These are phyloP conservation scores for Zeugodacus cucurbitae DNA, from an alignment of 1,140 invertebrate species.

Conservation along the genomic window DNA sequence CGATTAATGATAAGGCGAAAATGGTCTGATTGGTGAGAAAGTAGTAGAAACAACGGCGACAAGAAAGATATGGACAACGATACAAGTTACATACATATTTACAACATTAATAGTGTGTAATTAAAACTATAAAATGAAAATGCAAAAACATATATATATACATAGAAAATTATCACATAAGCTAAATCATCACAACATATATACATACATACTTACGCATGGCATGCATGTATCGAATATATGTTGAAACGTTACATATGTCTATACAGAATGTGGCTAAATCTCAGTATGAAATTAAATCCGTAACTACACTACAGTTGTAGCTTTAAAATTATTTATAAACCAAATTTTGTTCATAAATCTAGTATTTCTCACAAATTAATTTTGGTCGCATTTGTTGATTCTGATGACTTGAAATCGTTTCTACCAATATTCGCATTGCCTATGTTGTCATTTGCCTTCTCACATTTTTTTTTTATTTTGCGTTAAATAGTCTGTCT, in stretches of 20 bases:
- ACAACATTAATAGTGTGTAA: constrained; percentile 32
- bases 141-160: neutral
- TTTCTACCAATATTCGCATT: neutral
- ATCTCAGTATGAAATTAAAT: neutral
- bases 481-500: neutral
- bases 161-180: neutral
- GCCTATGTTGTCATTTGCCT: neutral
- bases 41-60: neutral
- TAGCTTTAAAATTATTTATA: neutral
- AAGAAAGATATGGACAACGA: constrained; percentile 41
- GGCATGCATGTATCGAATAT: neutral
- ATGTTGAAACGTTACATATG: neutral
- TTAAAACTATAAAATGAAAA: constrained; percentile 12
- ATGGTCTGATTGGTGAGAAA: neutral
- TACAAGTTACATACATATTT: constrained; percentile 42
- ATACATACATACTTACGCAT: neutral
- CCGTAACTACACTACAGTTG: neutral
- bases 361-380: neutral
- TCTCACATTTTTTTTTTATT: neutral
- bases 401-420: neutral
- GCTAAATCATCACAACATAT: neutral
- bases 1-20: neutral
- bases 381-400: neutral
- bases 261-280: neutral
- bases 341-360: neutral